phyloP scores from a whole-genome alignment of 2,888 invertebrate genomes.

The Myopa tessellatipennis region DNA sequence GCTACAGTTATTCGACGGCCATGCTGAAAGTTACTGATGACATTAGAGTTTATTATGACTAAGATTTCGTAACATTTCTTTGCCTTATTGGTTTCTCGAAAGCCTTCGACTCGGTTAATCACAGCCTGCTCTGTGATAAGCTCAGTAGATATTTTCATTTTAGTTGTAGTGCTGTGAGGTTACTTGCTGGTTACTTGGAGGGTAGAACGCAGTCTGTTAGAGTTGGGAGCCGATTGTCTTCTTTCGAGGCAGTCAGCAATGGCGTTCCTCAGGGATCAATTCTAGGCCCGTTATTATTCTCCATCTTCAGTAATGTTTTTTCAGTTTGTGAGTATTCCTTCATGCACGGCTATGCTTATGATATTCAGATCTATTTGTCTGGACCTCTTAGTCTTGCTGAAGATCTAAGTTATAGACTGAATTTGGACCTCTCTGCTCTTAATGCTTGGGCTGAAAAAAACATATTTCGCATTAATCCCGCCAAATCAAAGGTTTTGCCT shows the following conservation, averaged over 20 bases:
- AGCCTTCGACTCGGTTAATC: no score
- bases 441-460: background rate
- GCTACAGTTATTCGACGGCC: background rate
- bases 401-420: background rate
- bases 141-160: no score
- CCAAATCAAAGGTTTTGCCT: constrained; percentile 5
- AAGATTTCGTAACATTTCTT: no score
- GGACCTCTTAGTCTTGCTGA: background rate
- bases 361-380: constrained; percentile 5
- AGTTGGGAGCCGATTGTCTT: background rate
- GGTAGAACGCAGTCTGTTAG: background rate
- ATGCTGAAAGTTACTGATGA: no score
- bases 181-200: background rate
- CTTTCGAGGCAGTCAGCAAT: background rate
- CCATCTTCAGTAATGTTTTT: background rate
- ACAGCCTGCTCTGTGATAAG: no score
- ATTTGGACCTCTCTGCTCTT: background rate
- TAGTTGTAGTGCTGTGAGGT: no score
- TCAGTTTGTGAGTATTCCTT: background rate
- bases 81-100: no score
- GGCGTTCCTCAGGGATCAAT: constrained; percentile 12
- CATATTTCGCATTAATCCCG: background rate
- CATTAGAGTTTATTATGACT: no score
- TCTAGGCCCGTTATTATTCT: background rate
- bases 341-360: background rate